phyloP scores from a whole-genome alignment of 2,888 invertebrate species.

The Cremastinae sp. region DNA sequence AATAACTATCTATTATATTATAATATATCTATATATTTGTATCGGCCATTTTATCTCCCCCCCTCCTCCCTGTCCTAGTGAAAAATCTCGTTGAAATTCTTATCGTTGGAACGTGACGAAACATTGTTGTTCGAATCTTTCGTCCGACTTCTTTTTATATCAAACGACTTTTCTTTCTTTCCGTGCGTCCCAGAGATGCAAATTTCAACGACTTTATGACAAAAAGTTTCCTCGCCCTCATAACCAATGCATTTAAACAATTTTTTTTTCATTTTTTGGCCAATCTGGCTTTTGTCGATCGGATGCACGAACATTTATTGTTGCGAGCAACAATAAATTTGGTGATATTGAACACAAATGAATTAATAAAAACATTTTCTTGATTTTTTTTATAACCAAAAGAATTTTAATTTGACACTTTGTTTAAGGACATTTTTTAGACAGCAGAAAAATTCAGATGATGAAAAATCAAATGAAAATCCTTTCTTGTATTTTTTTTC shows the following conservation, averaged over 20 bases:
- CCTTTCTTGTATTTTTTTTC: too few relatives aligned
- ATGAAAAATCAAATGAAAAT: too few relatives aligned
- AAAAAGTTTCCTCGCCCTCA: constrained; percentile 28
- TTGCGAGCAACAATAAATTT: not conserved
- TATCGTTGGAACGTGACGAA: not conserved
- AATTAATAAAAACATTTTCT: too few relatives aligned
- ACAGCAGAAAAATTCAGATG: too few relatives aligned
- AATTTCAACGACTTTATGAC: too few relatives aligned
- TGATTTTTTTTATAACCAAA: too few relatives aligned
- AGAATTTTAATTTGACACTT: too few relatives aligned
- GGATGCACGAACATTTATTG: not conserved
- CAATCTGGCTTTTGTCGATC: not conserved
- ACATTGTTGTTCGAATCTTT: not conserved
- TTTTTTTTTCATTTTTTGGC: not conserved
- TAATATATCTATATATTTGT: constrained; percentile 78
- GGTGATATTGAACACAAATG: constrained; percentile 1
- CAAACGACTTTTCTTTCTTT: not conserved
- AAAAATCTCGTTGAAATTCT: constrained; percentile 7
- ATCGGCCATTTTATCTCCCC: constrained; percentile 71
- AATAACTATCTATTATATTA: constrained; percentile 77
- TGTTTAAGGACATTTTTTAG: too few relatives aligned
- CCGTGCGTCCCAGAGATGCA: too few relatives aligned
- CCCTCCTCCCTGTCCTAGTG: constrained; percentile 37
- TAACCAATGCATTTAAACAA: not conserved
- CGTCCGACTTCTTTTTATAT: not conserved